Conservation (phyloP, 2,113 vertebrate genomes). For the Mormoops blainvillei region DNA sequence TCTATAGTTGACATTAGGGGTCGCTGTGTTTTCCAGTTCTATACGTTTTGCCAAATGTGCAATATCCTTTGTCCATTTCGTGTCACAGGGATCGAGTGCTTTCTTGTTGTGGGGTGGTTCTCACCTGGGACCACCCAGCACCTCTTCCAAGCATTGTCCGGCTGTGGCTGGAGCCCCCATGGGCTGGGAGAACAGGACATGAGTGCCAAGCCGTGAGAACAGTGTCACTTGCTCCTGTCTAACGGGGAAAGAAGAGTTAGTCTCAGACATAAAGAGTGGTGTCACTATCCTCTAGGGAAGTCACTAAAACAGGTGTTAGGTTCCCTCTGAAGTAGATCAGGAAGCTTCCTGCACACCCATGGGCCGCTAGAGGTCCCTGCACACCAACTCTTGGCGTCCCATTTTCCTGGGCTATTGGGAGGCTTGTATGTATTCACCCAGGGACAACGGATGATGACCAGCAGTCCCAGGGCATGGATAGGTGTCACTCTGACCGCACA, state of each 20-base stretch:
- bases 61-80: no score
- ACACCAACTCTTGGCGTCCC: fast-evolving
- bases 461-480: neutral
- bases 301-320: neutral
- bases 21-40: neutral
- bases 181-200: neutral
- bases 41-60: neutral
- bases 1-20: neutral
- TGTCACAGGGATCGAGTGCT: fast-evolving
- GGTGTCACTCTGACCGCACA: neutral
- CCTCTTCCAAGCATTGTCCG: neutral
- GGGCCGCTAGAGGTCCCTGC: neutral
- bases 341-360: neutral
- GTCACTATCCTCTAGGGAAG: neutral
- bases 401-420: neutral
- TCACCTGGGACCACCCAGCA: neutral
- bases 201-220: neutral
- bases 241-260: neutral
- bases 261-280: neutral
- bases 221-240: neutral
- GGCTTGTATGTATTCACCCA: fast-evolving
- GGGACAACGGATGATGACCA: neutral
- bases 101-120: no score
- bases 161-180: neutral
- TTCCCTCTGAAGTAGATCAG: neutral